Evolutionary conservation across 2,113 vertebrate species (phyloP).

Genomic region (Prinia subflava): DNA sequence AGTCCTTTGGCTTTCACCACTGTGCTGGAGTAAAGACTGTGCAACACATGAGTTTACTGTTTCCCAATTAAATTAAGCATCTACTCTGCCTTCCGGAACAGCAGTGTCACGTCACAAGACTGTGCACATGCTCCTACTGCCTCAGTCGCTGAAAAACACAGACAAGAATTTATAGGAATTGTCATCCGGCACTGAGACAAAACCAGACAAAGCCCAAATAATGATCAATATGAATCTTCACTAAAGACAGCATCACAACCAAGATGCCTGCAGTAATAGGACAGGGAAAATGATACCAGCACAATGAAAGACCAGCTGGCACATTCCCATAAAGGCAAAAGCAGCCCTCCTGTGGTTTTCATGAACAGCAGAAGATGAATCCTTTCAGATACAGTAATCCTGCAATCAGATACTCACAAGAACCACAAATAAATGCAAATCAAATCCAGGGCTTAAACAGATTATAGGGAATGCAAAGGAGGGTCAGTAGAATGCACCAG

Average conservation of each 20-base stretch:
- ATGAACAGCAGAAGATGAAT: slow-evolving; percentile 38
- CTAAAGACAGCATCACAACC: not conserved
- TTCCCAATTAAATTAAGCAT: not conserved
- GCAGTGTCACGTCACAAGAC: fast-evolving
- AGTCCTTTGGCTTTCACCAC: not conserved
- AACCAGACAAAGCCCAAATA: not conserved
- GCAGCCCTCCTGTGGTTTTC: slow-evolving; percentile 22
- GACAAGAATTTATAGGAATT: not conserved
- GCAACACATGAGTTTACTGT: not conserved
- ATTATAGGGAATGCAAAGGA: not conserved
- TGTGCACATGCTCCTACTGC: not conserved
- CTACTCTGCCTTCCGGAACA: not conserved
- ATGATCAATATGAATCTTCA: not conserved
- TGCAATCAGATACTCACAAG: slow-evolving; percentile 3
- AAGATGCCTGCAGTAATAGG: not conserved
- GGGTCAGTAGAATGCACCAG: not conserved
- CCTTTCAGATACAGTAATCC: slow-evolving; percentile 40
- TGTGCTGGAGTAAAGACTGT: not conserved
- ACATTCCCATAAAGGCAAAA: slow-evolving; percentile 28
- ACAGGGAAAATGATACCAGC: not conserved
- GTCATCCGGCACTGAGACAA: fast-evolving
- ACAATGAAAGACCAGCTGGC: slow-evolving; percentile 30
- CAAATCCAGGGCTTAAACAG: slow-evolving; percentile 16
- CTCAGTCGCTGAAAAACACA: not conserved
- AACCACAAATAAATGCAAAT: not conserved